These are phyloP conservation scores for Chouioia cunea DNA, from an alignment of 2,888 invertebrate genomes.

Conservation along the genomic window DNA sequence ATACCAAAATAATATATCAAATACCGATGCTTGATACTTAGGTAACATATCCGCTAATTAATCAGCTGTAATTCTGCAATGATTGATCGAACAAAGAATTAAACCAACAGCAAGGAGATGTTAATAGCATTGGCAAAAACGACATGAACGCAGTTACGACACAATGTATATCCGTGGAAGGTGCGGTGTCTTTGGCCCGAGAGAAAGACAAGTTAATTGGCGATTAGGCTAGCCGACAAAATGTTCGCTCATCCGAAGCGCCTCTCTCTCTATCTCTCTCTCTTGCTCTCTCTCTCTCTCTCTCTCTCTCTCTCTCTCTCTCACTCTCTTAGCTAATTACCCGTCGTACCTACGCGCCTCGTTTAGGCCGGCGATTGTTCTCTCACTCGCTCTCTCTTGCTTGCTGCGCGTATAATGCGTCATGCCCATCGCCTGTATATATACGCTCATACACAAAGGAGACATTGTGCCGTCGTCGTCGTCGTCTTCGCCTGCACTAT, in stretches of 20 bases:
- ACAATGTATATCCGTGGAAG: neutral
- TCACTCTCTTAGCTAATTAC: constrained; percentile 33
- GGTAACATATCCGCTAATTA: no score
- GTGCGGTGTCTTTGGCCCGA: neutral
- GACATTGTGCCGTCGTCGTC: constrained; percentile 18
- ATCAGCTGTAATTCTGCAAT: no score
- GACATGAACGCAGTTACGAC: no score
- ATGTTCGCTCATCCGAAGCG: constrained; percentile 12
- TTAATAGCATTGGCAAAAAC: no score
- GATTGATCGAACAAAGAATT: no score
- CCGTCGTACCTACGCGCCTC: neutral
- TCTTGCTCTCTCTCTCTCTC: neutral
- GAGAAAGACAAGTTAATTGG: constrained; percentile 35
- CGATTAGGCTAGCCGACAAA: constrained; percentile 35
- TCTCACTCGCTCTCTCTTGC: constrained; percentile 6
- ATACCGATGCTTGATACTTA: no score
- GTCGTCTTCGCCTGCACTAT: neutral
- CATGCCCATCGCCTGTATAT: constrained; percentile 1
- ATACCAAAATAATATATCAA: no score
- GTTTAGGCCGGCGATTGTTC: neutral
- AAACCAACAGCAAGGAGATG: no score
- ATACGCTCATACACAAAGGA: constrained; percentile 8
- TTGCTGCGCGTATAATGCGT: constrained; percentile 9
- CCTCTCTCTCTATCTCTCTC: neutral
- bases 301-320: no score